Evolutionary conservation across 2,797 vertebrate species (phyloP).

Genomic region (Gastrophryne carolinensis): DNA sequence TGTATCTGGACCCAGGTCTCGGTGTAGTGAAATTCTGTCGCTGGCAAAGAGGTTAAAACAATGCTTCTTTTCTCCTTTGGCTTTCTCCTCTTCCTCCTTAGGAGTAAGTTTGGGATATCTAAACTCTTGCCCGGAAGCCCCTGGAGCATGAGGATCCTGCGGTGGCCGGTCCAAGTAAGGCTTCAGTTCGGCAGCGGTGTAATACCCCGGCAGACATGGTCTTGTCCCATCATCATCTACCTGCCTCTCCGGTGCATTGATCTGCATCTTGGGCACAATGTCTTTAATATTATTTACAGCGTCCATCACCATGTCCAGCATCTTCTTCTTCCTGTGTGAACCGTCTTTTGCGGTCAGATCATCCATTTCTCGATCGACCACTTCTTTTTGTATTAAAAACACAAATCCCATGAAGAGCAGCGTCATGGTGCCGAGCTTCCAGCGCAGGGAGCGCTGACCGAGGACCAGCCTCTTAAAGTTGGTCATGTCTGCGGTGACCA

Average conservation of each 20-base stretch:
- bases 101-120: conserved; percentile 75
- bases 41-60: conserved; percentile 97
- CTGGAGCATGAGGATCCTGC: conserved; percentile 84
- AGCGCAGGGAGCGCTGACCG: conserved; percentile 79
- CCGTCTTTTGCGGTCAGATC: conserved; percentile 81
- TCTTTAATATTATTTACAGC: conserved; percentile 94
- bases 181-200: conserved; percentile 84
- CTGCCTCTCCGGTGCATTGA: conserved; percentile 84
- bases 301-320: conserved; percentile 88
- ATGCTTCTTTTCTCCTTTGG: conserved; percentile 88
- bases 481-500: conserved; percentile 75
- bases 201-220: conserved; percentile 84
- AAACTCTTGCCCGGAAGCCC: conserved; percentile 89
- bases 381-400: conserved; percentile 95
- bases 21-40: conserved; percentile 93
- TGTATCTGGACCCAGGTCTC: conserved; percentile 94
- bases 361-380: conserved; percentile 79
- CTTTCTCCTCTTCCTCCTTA: conserved; percentile 88
- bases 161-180: conserved; percentile 82
- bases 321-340: conserved; percentile 78
- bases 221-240: conserved; percentile 64
- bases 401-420: conserved; percentile 88
- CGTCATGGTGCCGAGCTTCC: conserved; percentile 82
- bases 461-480: conserved; percentile 77
- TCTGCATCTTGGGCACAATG: conserved; percentile 95